Evolutionary conservation across 2,888 invertebrate genomes (phyloP).

Genomic region (Andricus quercusramuli): DNA sequence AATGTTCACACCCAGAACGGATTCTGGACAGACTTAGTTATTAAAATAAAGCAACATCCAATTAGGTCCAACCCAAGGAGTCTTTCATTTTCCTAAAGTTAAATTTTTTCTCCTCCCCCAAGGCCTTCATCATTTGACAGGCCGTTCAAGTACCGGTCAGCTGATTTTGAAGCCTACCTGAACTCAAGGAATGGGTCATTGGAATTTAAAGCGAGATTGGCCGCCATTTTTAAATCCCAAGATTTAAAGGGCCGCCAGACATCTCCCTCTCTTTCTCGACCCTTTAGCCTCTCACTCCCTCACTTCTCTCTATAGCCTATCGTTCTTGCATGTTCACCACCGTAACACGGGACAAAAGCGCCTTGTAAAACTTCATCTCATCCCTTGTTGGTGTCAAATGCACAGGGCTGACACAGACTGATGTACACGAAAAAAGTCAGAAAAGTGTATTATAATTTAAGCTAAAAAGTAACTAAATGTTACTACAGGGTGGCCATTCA

Average conservation of each 20-base stretch:
- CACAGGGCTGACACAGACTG: too few relatives aligned
- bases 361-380: constrained; percentile 40
- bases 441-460: too few relatives aligned
- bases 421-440: too few relatives aligned
- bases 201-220: background rate
- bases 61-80: constrained; percentile 16
- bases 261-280: constrained; percentile 3
- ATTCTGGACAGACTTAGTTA: background rate
- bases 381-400: constrained; percentile 22
- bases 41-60: constrained; percentile 24
- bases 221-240: constrained; percentile 33
- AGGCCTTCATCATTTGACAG: background rate
- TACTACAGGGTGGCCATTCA: too few relatives aligned
- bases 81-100: background rate
- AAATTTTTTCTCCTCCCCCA: background rate
- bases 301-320: too few relatives aligned
- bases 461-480: too few relatives aligned
- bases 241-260: constrained; percentile 38
- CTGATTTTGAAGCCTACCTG: constrained; percentile 7
- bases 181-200: background rate
- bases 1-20: constrained; percentile 23
- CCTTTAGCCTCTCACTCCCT: background rate
- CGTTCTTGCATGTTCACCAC: background rate
- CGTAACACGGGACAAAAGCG: constrained; percentile 12
- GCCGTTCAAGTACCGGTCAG: background rate